Base-by-base conservation (phyloP, 2,888 invertebrate genomes). In the Sceliomorpha sp. region DNA sequence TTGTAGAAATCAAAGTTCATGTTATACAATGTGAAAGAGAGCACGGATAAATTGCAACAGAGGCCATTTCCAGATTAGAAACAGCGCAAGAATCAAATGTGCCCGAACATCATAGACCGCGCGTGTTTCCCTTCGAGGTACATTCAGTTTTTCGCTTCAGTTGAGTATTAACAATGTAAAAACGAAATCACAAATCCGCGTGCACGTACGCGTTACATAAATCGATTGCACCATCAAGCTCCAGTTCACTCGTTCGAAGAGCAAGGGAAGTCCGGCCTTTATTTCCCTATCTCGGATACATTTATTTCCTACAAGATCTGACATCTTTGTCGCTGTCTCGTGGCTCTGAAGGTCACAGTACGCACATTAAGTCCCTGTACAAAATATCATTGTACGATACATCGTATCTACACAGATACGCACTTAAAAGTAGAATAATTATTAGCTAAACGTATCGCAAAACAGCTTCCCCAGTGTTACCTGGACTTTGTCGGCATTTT, bases 321-420 rank as follows among this genome's bases (percentile, higher is more conserved):
- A 24, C 9, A 15, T 13, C 20, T 37, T 29, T 9, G 59, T 53
- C 63, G 69, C 63, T 69, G 39, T 59, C 15, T 69, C 63, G 63
- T 69, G 59, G 64, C 70, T 64, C 70, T 70, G 70, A 59, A 70
- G 63, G 70, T 70, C 64, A 70, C 70, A 70, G 70, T 70, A 70
- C 70, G 64, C 59, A 60, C 64, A 64, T 64, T 59, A 64, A 60
- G 64, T 64, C 59, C 40, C 75, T 79, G 81, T 79, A 82, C 83
- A 83, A 78, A 78, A 72, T 79, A 71, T 77, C 79, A 82, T 82
- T 79, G 82, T 79, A 81, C 81, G 78, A 79, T 75, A 77, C 72
- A 76, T 68, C 62, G 58, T 63, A 67, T 73, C 64, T 66, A 53
- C 69, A 68, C 47, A 56, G 55, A 72, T 71, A 70, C 69, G 69